These are phyloP conservation scores for Gobionotothen gibberifrons DNA, from an alignment of 2,797 vertebrate species.

Conservation along the genomic window DNA sequence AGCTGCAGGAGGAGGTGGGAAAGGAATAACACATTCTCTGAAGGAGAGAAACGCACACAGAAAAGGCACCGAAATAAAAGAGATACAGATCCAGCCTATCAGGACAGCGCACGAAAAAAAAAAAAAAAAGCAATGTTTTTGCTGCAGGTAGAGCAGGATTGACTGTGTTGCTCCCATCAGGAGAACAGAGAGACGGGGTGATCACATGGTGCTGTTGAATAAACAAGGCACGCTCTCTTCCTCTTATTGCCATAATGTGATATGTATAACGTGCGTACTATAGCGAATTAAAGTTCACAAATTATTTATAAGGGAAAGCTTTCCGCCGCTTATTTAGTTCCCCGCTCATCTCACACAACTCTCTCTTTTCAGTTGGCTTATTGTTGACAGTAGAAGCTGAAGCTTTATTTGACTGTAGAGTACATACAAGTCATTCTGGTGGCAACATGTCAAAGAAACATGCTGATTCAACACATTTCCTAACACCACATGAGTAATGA, in stretches of 20 bases:
- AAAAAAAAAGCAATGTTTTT: not conserved
- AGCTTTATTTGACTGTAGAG: slow-evolving; percentile 8
- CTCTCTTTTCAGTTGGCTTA: slow-evolving; percentile 21
- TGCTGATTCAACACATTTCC: not conserved
- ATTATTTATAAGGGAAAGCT: slow-evolving; percentile 47
- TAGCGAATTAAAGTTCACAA: slow-evolving; percentile 46
- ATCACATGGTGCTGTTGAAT: slow-evolving; percentile 47
- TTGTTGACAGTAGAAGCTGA: slow-evolving; percentile 33
- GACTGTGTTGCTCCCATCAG: slow-evolving; percentile 26
- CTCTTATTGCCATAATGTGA: slow-evolving; percentile 32
- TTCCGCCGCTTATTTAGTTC: slow-evolving; percentile 27
- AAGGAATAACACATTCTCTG: slow-evolving; percentile 42
- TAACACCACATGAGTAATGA: slow-evolving; percentile 6
- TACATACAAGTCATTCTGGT: slow-evolving; percentile 7
- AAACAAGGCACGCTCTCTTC: slow-evolving; percentile 31
- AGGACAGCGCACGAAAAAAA: slow-evolving; percentile 1
- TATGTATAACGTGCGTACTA: slow-evolving; percentile 55
- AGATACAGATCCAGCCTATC: not conserved
- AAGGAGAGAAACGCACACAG: slow-evolving; percentile 21
- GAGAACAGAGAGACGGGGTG: slow-evolving; percentile 28
- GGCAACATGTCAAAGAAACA: slow-evolving; percentile 21
- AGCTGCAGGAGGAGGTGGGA: slow-evolving; percentile 48
- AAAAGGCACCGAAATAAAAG: slow-evolving; percentile 26
- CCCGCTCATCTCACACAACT: not conserved
- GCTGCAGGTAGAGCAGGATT: slow-evolving; percentile 24